A percentile compares a stretch with the other conserved stretches of the same genome.
Evolutionary conservation across 1,140 invertebrate species (phyloP).

Genomic region (Drosophila lacteicornis): DNA sequence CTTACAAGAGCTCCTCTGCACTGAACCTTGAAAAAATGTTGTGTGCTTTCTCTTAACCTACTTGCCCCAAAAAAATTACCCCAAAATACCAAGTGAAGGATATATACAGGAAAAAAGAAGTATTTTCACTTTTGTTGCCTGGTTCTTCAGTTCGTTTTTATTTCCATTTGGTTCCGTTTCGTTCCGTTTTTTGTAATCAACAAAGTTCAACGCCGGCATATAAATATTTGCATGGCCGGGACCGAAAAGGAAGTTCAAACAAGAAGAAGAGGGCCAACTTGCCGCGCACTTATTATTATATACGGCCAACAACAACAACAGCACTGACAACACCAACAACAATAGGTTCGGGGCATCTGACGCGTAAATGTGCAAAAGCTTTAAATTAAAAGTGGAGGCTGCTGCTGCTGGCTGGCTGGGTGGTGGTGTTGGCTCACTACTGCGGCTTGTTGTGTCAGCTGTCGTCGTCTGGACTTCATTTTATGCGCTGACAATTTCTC

Average conservation of each 20-base stretch:
- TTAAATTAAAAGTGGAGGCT: conserved; percentile 65
- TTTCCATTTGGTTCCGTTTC: conserved; percentile 12
- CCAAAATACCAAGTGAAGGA: conserved; percentile 26
- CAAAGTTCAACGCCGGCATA: conserved; percentile 45
- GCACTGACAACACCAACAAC: conserved; percentile 39
- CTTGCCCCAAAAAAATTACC: conserved; percentile 10
- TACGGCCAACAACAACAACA: conserved; percentile 25
- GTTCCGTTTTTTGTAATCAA: conserved; percentile 61
- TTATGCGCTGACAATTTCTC: conserved; percentile 83
- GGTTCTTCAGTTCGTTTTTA: conserved; percentile 4
- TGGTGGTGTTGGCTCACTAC: conserved; percentile 13
- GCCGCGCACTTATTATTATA: conserved; percentile 63
- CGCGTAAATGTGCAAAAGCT: conserved; percentile 76
- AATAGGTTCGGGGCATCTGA: conserved; percentile 48
- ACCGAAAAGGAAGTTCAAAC: conserved; percentile 43
- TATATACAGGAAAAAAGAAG: conserved; percentile 32
- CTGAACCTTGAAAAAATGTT: conserved; percentile 34
- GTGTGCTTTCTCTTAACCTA: conserved; percentile 45
- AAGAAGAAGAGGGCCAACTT: conserved; percentile 18
- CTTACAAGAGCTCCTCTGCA: conserved; percentile 22
- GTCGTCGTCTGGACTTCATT: conserved; percentile 78
- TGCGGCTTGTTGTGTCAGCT: conserved; percentile 69
- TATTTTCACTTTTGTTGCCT: conserved; percentile 32
- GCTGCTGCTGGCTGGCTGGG: neutral
- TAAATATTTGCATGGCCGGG: conserved; percentile 62